Percentiles rank a stretch among this genome's conserved stretches.
Conservation (phyloP, 2,888 invertebrate species). For the Vandiemenella viatica region DNA sequence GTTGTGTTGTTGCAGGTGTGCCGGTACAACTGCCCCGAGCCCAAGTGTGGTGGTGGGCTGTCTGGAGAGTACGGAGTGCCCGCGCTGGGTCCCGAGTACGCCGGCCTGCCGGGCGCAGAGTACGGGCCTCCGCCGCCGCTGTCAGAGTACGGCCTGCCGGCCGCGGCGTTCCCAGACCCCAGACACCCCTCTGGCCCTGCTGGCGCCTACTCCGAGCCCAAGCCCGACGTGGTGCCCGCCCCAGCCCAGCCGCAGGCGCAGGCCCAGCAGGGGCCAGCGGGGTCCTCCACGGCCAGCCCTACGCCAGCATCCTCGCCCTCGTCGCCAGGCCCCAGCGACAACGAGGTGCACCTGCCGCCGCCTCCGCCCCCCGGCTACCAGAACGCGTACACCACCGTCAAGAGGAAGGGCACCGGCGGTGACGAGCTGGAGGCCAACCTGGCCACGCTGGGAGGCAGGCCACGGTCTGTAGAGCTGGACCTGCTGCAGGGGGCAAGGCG, state of each 20-base stretch:
- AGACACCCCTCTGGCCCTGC: constrained; percentile 73
- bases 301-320: constrained; percentile 23
- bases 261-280: constrained; percentile 32
- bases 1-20: constrained; percentile 42
- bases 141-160: constrained; percentile 8
- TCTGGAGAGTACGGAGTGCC: constrained; percentile 48
- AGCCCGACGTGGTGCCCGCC: constrained; percentile 62
- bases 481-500: constrained; percentile 52
- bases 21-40: constrained; percentile 83
- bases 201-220: constrained; percentile 69
- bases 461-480: constrained; percentile 75
- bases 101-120: constrained; percentile 30
- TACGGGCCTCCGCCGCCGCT: constrained; percentile 43
- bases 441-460: constrained; percentile 69
- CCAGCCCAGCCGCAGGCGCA: constrained; percentile 69
- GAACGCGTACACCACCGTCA: constrained; percentile 67
- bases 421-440: constrained; percentile 60
- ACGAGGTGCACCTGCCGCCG: constrained; percentile 57
- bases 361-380: constrained; percentile 74
- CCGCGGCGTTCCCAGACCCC: constrained; percentile 64
- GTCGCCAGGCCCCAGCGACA: constrained; percentile 26
- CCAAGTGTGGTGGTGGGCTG: constrained; percentile 56
- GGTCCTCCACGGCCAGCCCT: constrained; percentile 50
- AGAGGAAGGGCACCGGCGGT: constrained; percentile 50
- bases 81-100: constrained; percentile 16